Evolutionary conservation across 2,113 vertebrate genomes (phyloP).

Genomic region (Colaptes auratus): DNA sequence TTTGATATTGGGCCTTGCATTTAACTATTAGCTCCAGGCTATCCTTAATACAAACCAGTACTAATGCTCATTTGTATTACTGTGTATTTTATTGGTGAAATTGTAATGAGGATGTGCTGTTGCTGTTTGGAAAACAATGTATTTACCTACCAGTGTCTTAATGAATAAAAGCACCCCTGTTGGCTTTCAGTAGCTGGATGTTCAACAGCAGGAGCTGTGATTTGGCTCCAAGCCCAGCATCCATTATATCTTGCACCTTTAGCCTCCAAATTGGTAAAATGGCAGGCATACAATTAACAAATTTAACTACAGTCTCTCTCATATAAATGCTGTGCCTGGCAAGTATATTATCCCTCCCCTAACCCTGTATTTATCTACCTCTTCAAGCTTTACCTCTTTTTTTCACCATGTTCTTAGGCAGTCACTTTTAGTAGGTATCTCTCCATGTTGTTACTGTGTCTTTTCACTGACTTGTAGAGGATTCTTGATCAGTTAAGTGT

Average conservation of each 20-base stretch:
- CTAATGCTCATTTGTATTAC: background rate
- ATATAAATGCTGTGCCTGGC: background rate
- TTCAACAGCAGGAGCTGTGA: constrained; percentile 1
- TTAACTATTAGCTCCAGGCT: background rate
- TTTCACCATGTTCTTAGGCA: background rate
- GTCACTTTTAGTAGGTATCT: background rate
- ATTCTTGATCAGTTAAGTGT: background rate
- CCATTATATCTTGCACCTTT: constrained; percentile 1
- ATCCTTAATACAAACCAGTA: background rate
- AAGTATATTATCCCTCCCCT: background rate
- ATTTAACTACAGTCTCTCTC: background rate
- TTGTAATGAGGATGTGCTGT: background rate
- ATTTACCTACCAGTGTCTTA: background rate
- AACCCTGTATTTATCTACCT: background rate
- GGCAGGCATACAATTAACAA: constrained; percentile 11
- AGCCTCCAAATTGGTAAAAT: constrained; percentile 23
- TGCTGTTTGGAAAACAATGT: background rate
- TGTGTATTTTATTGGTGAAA: background rate
- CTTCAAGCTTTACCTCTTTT: background rate
- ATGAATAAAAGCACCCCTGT: background rate
- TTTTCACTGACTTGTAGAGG: background rate
- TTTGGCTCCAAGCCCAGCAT: constrained; percentile 24
- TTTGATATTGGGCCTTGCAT: background rate
- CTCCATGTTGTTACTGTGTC: background rate
- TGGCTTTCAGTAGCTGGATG: background rate